Base-by-base conservation (phyloP, 2,797 vertebrate genomes). In the Zalophus californianus region DNA sequence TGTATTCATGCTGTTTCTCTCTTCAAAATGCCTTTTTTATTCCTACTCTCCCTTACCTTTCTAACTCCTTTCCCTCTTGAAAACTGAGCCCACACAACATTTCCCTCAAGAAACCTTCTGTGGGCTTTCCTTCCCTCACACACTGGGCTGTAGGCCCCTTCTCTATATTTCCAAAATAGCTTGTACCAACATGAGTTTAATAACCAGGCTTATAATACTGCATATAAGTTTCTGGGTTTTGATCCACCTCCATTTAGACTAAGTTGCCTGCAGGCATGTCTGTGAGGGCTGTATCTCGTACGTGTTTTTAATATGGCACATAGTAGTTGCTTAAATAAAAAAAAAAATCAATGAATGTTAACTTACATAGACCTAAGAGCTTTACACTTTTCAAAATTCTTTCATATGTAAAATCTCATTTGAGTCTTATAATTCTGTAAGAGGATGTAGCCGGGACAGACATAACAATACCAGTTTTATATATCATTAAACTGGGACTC, bases 341-440 rank as follows among this genome's bases (percentile, higher is more conserved):
- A 95, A 80, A 50, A 44, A 7, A 92, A 48, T 84, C 75, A 84
- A 13, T 70, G 44, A 92, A 68, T 32, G 7, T 70, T 93, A 80
- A 84, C 66, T 95, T 78, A 92, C 1, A 16, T 38, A 32, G 84
- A 54, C 27, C 21, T 79, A 77, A 96, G 32, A 56, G 23, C 15
- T 87, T 62, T 41, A 70, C 9, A 75, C 54, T 58, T 92, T 68
- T 72, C 44, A 90, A 80, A 88, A 86, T 77, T 73, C 52, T 96
- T 93, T 84, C 21, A 50, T 52, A 41, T 50, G 38, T 27, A 83
- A 94, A 92, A 96, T 87, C 38, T 7, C 72, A 90, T 80, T 91
- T 60, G 48, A 80, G 68, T 92, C 64, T 90, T 88, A 27, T 4
- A 80, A 29, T 68, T 73, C 70, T 94, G 27, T 44, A 41, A 96